Base-by-base conservation (phyloP, 2,113 vertebrate species). In the Leucoraja erinaceus region DNA sequence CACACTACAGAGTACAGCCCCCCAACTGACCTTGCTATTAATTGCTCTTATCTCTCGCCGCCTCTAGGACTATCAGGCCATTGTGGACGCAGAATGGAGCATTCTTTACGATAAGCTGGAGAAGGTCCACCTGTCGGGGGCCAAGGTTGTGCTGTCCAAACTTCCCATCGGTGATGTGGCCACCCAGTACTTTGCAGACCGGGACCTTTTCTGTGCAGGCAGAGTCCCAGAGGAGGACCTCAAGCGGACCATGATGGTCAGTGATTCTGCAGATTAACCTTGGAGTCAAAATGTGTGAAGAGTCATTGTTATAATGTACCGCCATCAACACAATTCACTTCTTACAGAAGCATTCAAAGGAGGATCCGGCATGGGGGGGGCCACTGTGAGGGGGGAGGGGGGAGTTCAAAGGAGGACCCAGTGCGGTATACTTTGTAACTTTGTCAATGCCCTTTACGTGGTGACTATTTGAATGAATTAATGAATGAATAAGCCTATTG, bases 81-180 rank as follows among this genome's bases (percentile, higher is more conserved):
- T 99, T 0, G 99, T 99, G 91, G 98, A 99, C 4, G 98, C 99
- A 0, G 98, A 99, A 93, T 99, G 99, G 99, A 98, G 97, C 95
- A 99, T 99, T 95, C 95, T 99, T 8, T 99, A 99, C 0, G 98
- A 99, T 95, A 99, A 99, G 83, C 95, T 99, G 75, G 98, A 99
- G 93, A 99, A 97, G 95, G 98, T 99, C 95, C 94, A 97, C 93
- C 94, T 95, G 93, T 99, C 99, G 0, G 99, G 99, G 76, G 98
- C 99, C 94, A 99, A 99, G 94, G 99, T 99, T 2, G 96, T 99
- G 70, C 94, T 99, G 78, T 99, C 99, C 93, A 99, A 99, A 94
- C 95, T 99, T 0, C 98, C 99, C 28, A 99, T 99, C 0, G 98
- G 99, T 0, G 99, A 99, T 0, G 98, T 99, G 94, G 99, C 99